Evolutionary conservation across 1,140 invertebrate species (phyloP), one percentile per base, ranked within the genome.

Genomic region (Hyphantria cunea): DNA sequence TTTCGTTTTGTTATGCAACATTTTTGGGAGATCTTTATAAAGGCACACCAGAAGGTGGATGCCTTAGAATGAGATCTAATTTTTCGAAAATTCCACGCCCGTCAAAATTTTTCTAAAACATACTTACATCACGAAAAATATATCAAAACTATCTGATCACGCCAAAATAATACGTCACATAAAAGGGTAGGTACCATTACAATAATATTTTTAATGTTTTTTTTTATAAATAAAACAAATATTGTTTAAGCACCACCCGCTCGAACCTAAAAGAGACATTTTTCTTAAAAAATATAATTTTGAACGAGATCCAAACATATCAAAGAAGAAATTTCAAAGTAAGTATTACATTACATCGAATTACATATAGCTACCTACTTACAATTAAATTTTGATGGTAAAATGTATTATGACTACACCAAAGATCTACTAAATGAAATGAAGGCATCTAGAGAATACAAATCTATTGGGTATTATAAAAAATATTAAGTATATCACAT

Each of bases 11-110:
- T 68, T 62, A 80, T 72, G 74, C 77, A 85, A 86, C 82, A 74
- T 60, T 69, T 73, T 78, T 71, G 75, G 76, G 84, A 89, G 84
- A 89, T 87, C 84, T 78, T 82, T 58, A 58, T 49, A 25, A 58
- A 81, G 81, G 79, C 82, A 80, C 70, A 64, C 58, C 67, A 68
- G 70, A 67, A 68, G 67, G 70, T 68, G 56, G 64, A 66, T 75
- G 79, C 84, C 80, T 70, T 64, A 75, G 76, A 76, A 84, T 89
- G 86, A 89, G 86, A 89, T 89, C 86, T 83, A 82, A 77, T 85
- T 87, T 84, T 90, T 84, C n/a, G 76, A 86, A 80, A 89, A 80
- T 77, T 80, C 70, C 70, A 78, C 73, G 60, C 66, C 70, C 66
- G 50, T 76, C 65, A 66, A 66, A 78, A 75, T 74, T 83, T 86